phyloP scores from a whole-genome alignment of 2,888 invertebrate genomes.

The Neoascia interrupta region DNA sequence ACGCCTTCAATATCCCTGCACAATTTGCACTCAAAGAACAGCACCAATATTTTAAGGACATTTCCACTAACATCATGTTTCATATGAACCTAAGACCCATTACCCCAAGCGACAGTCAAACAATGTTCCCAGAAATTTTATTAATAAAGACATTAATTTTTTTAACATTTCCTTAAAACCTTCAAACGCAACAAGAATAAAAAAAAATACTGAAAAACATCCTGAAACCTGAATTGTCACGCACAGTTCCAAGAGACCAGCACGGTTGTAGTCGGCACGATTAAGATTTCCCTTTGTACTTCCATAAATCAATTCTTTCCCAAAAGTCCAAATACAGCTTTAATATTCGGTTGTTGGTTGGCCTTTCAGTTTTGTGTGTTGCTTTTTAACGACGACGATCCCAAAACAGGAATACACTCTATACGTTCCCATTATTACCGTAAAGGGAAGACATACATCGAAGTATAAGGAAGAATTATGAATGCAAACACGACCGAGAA shows the following conservation, averaged over 20 bases:
- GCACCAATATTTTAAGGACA: too few relatives aligned
- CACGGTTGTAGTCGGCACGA: conserved; percentile 52
- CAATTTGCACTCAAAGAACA: too few relatives aligned
- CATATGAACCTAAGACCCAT: too few relatives aligned
- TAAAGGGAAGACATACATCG: conserved; percentile 37
- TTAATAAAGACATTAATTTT: conserved; percentile 67
- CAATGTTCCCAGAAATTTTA: conserved; percentile 53
- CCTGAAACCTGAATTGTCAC: conserved; percentile 66
- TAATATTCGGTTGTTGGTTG: conserved; percentile 53
- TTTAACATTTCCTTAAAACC: conserved; percentile 39
- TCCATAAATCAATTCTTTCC: conserved; percentile 65
- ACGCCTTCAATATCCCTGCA: too few relatives aligned
- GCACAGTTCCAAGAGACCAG: conserved; percentile 46
- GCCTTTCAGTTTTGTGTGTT: too few relatives aligned
- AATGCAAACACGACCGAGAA: conserved; percentile 69
- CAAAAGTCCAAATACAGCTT: conserved; percentile 66
- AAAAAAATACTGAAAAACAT: conserved; percentile 48
- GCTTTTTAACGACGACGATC: conserved; percentile 24
- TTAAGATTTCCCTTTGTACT: conserved; percentile 65
- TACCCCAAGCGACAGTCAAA: conserved; percentile 2
- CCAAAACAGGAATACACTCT: conserved; percentile 32
- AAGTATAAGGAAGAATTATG: conserved; percentile 60
- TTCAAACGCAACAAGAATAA: conserved; percentile 21
- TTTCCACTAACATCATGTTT: too few relatives aligned
- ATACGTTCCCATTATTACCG: conserved; percentile 29